These are phyloP conservation scores for Tenebrio molitor DNA, from an alignment of 1,140 invertebrate genomes.

Conservation along the genomic window DNA sequence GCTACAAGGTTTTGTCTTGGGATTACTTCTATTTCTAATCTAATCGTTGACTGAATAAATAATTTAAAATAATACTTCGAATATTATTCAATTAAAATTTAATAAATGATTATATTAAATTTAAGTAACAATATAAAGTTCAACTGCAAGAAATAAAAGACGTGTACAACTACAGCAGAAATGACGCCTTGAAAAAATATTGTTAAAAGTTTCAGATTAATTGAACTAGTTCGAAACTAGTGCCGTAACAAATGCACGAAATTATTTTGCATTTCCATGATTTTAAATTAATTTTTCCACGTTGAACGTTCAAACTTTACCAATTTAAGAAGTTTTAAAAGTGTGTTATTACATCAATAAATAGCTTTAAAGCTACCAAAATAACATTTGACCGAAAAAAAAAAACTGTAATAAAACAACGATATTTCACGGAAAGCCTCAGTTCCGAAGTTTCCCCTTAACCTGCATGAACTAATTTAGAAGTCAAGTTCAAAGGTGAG, in stretches of 20 bases:
- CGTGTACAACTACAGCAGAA: too few relatives aligned
- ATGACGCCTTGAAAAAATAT: too few relatives aligned
- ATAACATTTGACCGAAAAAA: neutral
- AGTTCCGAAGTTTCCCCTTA: neutral
- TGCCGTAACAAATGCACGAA: neutral
- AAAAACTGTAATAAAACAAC: neutral
- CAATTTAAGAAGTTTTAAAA: slow-evolving; percentile 6
- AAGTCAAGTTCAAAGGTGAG: slow-evolving; percentile 10
- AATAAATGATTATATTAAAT: too few relatives aligned
- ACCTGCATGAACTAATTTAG: slow-evolving; percentile 2
- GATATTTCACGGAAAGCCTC: neutral
- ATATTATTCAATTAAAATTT: too few relatives aligned
- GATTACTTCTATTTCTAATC: too few relatives aligned
- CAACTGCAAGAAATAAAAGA: too few relatives aligned
- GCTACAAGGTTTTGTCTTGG: too few relatives aligned
- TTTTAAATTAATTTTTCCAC: slow-evolving; percentile 7
- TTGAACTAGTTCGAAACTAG: neutral
- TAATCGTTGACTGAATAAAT: too few relatives aligned
- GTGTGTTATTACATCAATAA: slow-evolving; percentile 8
- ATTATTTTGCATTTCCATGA: neutral
- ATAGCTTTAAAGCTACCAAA: slow-evolving; percentile 4
- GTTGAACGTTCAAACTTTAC: neutral
- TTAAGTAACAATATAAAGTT: too few relatives aligned
- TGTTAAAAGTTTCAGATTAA: neutral
- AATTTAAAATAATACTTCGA: too few relatives aligned